Evolutionary conservation across 2,113 vertebrate genomes (phyloP).

Genomic region (Callipepla squamata): DNA sequence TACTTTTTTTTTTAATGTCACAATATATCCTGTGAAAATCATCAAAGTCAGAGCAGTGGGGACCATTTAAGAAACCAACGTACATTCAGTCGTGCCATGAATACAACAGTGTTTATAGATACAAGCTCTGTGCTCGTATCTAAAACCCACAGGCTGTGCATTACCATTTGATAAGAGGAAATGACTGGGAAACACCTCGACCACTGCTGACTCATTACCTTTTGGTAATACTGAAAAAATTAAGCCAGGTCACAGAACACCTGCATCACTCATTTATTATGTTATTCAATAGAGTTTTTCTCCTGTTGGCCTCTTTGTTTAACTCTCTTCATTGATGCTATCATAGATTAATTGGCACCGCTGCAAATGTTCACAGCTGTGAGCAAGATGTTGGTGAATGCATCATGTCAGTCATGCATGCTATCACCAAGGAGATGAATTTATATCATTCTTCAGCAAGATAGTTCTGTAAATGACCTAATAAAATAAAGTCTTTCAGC

Average conservation of each 20-base stretch:
- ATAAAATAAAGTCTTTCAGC: conserved; percentile 67
- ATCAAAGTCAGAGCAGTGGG: not conserved
- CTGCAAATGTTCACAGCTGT: conserved; percentile 79
- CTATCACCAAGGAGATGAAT: conserved; percentile 45
- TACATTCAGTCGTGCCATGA: not conserved
- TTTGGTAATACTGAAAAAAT: conserved; percentile 27
- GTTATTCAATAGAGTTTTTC: conserved; percentile 55
- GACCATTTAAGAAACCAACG: not conserved
- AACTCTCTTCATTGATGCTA: conserved; percentile 50
- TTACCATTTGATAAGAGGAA: not conserved
- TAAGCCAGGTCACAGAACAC: conserved; percentile 39
- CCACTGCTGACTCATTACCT: conserved; percentile 10
- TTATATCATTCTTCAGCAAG: conserved; percentile 64
- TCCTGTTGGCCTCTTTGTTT: conserved; percentile 39
- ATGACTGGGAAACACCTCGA: not conserved
- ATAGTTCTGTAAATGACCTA: conserved; percentile 59
- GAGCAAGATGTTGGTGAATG: conserved; percentile 73
- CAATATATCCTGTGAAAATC: not conserved
- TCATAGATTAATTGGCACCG: conserved; percentile 66
- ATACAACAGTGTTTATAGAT: not conserved
- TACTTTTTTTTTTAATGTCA: not conserved
- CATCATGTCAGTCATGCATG: conserved; percentile 69
- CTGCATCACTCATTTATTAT: conserved; percentile 52
- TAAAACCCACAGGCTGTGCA: not conserved
- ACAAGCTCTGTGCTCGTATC: not conserved